Evolutionary conservation across 2,888 invertebrate genomes (phyloP).

Genomic region (Diarsia brunnea): DNA sequence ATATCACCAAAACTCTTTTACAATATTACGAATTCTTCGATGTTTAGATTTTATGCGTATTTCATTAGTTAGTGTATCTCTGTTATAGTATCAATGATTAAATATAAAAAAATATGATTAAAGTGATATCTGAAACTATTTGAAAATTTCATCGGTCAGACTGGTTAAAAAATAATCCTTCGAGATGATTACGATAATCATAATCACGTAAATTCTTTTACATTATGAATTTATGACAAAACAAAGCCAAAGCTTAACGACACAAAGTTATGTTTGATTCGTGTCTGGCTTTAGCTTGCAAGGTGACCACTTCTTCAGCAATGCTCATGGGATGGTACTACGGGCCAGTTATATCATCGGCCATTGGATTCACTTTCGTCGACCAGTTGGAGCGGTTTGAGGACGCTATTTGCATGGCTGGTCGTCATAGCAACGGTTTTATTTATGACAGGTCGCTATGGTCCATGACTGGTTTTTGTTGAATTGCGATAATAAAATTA

Average conservation of each 20-base stretch:
- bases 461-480: constrained; percentile 20
- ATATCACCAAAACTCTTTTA: background rate
- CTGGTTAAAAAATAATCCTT: constrained; percentile 3
- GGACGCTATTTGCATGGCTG: constrained; percentile 69
- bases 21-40: background rate
- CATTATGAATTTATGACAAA: background rate
- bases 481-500: background rate
- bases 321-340: constrained; percentile 47
- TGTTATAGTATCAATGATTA: background rate
- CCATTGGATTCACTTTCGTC: constrained; percentile 75
- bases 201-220: constrained; percentile 2
- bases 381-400: constrained; percentile 42
- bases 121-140: background rate
- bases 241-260: background rate
- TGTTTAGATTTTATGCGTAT: background rate
- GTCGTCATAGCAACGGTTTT: constrained; percentile 51
- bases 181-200: background rate
- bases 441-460: constrained; percentile 41
- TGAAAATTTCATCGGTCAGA: constrained; percentile 22
- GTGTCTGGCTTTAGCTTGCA: background rate
- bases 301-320: constrained; percentile 17
- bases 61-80: background rate
- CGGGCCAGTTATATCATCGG: constrained; percentile 65
- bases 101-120: background rate
- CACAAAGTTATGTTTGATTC: background rate